Evolutionary conservation across 2,113 vertebrate genomes (phyloP).

Genomic region (Phyllostomus discolor): DNA sequence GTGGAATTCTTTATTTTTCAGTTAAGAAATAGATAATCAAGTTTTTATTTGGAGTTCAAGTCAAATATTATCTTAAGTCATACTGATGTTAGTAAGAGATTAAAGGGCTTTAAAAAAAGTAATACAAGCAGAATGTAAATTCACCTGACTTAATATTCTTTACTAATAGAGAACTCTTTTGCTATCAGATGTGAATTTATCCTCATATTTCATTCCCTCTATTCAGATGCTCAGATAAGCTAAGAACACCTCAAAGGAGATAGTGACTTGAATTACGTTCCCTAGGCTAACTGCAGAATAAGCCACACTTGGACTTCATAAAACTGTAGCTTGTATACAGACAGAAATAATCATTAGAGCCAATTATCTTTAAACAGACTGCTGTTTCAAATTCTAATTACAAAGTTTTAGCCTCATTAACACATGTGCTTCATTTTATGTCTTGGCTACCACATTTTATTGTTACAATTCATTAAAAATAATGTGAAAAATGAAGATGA

Average conservation of each 20-base stretch:
- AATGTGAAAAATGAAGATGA: conserved; percentile 66
- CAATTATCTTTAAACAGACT: conserved; percentile 68
- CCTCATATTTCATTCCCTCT: not conserved
- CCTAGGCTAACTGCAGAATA: conserved; percentile 39
- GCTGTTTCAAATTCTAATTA: conserved; percentile 70
- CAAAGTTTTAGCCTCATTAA: conserved; percentile 72
- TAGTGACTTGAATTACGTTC: conserved; percentile 3
- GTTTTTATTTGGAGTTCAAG: not conserved
- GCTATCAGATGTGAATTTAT: not conserved
- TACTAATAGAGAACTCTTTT: not conserved
- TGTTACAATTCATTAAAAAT: conserved; percentile 71
- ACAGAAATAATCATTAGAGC: conserved; percentile 66
- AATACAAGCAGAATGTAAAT: not conserved
- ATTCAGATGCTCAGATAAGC: not conserved
- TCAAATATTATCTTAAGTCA: not conserved
- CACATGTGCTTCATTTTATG: conserved; percentile 64
- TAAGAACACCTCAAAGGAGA: not conserved
- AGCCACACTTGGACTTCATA: conserved; percentile 48
- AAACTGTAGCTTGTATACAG: conserved; percentile 51
- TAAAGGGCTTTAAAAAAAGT: not conserved
- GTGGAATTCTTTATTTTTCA: not conserved
- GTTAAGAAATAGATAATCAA: not conserved
- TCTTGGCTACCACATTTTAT: conserved; percentile 71
- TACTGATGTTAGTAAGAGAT: not conserved
- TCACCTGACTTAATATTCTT: not conserved